These are phyloP conservation scores for Glandiceps talaboti DNA, from an alignment of 53 echinoderm and acorn worm species.

Conservation along the genomic window DNA sequence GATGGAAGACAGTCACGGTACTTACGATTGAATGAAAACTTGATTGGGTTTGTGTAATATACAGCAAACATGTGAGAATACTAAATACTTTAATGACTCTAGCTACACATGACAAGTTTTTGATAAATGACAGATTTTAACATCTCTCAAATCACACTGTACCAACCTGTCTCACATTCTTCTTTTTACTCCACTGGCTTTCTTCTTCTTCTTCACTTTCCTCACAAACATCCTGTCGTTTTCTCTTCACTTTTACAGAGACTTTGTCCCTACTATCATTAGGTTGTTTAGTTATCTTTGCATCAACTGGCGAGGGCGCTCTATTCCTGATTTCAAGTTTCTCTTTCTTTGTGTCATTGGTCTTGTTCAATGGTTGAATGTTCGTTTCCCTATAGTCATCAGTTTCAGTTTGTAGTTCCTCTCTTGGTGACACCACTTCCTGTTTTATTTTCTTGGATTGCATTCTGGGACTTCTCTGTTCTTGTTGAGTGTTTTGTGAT, in stretches of 20 bases:
- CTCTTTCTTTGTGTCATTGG: background rate
- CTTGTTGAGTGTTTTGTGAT: background rate
- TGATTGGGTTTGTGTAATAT: no score
- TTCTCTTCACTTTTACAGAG: conserved; percentile 16
- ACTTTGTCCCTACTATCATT: no score
- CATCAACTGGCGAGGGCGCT: background rate
- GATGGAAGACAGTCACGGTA: no score
- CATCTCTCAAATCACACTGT: no score
- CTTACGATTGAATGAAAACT: no score
- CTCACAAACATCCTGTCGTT: conserved; percentile 13
- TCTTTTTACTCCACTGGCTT: conserved; percentile 8
- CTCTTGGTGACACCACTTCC: background rate
- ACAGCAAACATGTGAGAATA: no score
- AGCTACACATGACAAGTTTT: no score
- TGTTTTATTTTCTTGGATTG: background rate
- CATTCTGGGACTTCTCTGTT: background rate
- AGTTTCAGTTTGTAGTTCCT: background rate
- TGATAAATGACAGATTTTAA: no score
- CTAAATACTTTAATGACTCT: no score
- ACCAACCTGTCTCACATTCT: conserved; percentile 8
- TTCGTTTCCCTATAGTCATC: background rate
- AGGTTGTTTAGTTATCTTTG: background rate
- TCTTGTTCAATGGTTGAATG: background rate
- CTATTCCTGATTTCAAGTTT: background rate
- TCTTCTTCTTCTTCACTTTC: background rate